Evolutionary conservation across 2,888 invertebrate species (phyloP).

Genomic region (Ommatoiulus sabulosus): DNA sequence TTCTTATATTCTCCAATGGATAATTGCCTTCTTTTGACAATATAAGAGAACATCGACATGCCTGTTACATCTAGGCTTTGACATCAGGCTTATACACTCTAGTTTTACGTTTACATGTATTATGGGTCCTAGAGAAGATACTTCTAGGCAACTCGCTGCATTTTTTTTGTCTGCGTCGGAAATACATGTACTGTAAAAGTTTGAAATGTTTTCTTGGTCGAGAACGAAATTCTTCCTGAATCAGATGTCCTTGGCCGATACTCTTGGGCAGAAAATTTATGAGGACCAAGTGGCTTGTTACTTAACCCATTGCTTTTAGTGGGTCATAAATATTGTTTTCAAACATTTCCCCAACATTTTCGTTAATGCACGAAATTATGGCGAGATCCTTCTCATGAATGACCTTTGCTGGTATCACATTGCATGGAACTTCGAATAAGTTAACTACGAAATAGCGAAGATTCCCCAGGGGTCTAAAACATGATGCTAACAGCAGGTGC

Average conservation of each 20-base stretch:
- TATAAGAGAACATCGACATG: no score
- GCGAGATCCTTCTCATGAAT: not conserved
- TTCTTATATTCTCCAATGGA: no score
- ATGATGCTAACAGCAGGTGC: not conserved
- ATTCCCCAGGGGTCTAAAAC: not conserved
- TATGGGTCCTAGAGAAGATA: not conserved
- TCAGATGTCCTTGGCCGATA: slow-evolving; percentile 2
- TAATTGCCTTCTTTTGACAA: no score
- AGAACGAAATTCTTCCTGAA: not conserved
- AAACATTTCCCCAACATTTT: slow-evolving; percentile 24
- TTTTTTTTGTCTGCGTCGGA: not conserved
- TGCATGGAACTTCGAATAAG: not conserved
- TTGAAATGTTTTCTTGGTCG: not conserved
- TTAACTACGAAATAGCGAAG: no score
- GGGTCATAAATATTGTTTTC: slow-evolving; percentile 16
- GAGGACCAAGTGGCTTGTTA: slow-evolving; percentile 17
- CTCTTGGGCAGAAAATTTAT: slow-evolving; percentile 5
- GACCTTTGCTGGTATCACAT: not conserved
- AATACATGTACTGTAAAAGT: no score
- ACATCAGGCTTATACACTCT: no score
- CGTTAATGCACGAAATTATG: not conserved
- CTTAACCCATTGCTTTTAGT: slow-evolving; percentile 15
- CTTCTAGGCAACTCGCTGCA: not conserved
- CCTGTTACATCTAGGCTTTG: no score
- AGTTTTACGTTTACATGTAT: no score